Percentiles rank a stretch among this genome's conserved stretches.
Conservation (phyloP, 2,888 invertebrate genomes). For the Drosophila subquinaria region DNA sequence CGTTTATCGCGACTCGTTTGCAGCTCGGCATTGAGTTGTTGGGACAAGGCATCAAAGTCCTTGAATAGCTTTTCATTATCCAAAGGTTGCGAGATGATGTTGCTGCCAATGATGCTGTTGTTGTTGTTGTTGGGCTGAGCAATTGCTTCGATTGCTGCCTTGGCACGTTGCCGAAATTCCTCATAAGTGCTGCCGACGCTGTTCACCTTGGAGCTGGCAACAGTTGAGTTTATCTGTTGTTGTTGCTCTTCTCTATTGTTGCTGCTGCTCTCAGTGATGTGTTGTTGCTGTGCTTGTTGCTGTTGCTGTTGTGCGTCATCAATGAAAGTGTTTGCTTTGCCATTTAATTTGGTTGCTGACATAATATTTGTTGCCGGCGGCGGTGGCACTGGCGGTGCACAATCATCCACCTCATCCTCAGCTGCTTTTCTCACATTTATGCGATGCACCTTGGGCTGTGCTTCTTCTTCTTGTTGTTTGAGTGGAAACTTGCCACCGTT, state of each 20-base stretch:
- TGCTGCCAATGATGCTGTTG: conserved; percentile 39
- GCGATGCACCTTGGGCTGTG: conserved; percentile 13
- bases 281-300: conserved; percentile 18
- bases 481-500: conserved; percentile 24
- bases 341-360: conserved; percentile 85
- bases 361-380: conserved; percentile 76
- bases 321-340: conserved; percentile 61
- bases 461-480: background rate
- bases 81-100: conserved; percentile 55
- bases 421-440: background rate
- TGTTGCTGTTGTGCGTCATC: conserved; percentile 60
- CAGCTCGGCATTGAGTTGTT: conserved; percentile 82
- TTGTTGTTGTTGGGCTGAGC: conserved; percentile 38
- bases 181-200: conserved; percentile 74
- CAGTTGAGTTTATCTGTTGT: conserved; percentile 29
- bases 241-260: conserved; percentile 23
- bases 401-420: conserved; percentile 46
- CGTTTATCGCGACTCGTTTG: conserved; percentile 75
- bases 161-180: conserved; percentile 85
- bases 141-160: conserved; percentile 76
- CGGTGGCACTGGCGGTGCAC: conserved; percentile 67
- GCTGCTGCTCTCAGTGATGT: conserved; percentile 35
- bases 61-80: conserved; percentile 85
- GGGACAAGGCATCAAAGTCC: conserved; percentile 85
- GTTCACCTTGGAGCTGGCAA: conserved; percentile 54